Base-by-base conservation (phyloP, 2,888 invertebrate species). In the Lampropteryx suffumata region DNA sequence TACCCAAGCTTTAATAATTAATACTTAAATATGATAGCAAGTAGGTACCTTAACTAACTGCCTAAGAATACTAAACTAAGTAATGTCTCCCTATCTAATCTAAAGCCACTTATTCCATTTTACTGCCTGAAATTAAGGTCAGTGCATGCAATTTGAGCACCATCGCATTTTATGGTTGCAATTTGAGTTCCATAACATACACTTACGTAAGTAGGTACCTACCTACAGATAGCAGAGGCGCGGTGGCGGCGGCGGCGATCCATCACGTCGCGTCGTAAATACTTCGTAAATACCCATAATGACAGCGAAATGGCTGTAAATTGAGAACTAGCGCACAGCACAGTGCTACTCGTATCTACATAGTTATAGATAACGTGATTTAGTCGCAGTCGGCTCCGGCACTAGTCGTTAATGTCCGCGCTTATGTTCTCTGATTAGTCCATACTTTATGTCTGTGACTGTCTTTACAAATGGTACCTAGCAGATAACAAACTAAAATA, bases 371-470 rank as follows among this genome's bases (percentile, higher is more conserved):
- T 43, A 44, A 44, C 29, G 40, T 50, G 50, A 44, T 47, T 46
- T 46, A 51, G 46, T 28, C n/a, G 32, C 39, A 36, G 50, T 3
- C 50, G 37, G 33, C 51, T 37, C 37, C 45, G 21, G 40, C 50
- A 26, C 42, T 42, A 42, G 35, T 14, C 40, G 40, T 27, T 39
- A 32, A 14, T 10, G 49, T 24, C 36, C 7, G 11, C 13, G n/a
- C n/a, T n/a, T n/a, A n/a, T n/a, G n/a, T n/a, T 37, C 41, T 30
- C 42, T 32, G 35, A 50, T 41, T 50, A 32, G 42, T 37, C 27
- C 10, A 21, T 44, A 21, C 33, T 50, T 50, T 34, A 44, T 33
- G 29, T 3, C 21, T 21, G 21, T 21, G 2, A 21, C 2, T 21
- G 5, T 21, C 5, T 2, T 21, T 3, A 21, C 21, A 21, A 21